These are phyloP conservation scores for Sebastes trivittatus DNA, from an alignment of 2,797 vertebrate species.

Conservation along the genomic window DNA sequence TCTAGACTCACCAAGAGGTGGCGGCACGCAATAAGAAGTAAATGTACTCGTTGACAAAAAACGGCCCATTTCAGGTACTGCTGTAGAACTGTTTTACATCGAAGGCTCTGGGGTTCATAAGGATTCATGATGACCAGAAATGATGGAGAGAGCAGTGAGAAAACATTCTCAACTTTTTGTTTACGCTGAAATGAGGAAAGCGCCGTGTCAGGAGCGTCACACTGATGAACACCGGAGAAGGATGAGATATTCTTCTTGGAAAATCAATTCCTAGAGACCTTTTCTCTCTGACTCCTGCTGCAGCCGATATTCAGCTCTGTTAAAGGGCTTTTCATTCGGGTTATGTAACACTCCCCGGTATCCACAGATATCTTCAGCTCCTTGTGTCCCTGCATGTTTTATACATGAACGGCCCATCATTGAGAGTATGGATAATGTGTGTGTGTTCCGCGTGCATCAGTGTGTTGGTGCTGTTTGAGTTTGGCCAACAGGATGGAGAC, in stretches of 20 bases:
- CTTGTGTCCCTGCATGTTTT: constrained; percentile 78
- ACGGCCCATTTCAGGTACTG: too few species aligned
- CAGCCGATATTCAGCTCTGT: constrained; percentile 59
- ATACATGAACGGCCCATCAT: constrained; percentile 85
- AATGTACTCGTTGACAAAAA: too few species aligned
- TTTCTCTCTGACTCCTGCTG: constrained; percentile 27
- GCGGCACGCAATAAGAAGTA: too few species aligned
- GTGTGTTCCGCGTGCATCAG: constrained; percentile 4
- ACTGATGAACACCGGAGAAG: background rate
- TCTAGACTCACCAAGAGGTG: too few species aligned
- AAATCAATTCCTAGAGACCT: background rate
- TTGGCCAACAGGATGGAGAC: constrained; percentile 70
- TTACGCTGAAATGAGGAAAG: background rate
- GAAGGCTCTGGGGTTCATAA: background rate
- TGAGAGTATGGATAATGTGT: constrained; percentile 68
- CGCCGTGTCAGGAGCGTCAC: too few species aligned
- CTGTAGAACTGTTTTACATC: background rate
- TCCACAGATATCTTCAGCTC: constrained; percentile 81
- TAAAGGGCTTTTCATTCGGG: constrained; percentile 59
- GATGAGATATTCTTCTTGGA: background rate
- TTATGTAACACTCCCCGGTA: constrained; percentile 75
- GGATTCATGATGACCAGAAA: background rate
- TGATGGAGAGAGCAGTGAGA: background rate
- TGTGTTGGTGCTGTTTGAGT: constrained; percentile 57
- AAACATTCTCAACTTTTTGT: background rate